phyloP scores from a whole-genome alignment of 2,888 invertebrate species.

The Pammene aurita region DNA sequence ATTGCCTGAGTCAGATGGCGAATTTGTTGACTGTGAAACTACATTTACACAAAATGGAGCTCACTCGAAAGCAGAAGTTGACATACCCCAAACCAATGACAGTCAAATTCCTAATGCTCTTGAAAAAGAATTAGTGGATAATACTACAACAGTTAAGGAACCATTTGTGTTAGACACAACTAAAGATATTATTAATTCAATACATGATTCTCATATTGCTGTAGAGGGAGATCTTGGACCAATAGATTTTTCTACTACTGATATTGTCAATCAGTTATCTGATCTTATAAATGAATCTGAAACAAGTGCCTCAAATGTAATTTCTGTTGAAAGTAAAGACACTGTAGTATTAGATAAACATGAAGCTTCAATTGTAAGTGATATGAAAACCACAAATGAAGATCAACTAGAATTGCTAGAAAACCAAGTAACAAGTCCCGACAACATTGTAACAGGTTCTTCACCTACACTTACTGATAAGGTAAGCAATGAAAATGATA shows the following conservation, averaged over 20 bases:
- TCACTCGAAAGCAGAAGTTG: conserved; percentile 40
- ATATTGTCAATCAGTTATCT: conserved; percentile 37
- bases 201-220: conserved; percentile 24
- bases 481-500: conserved; percentile 16
- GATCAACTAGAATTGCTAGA: background rate
- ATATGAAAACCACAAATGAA: conserved; percentile 4
- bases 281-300: conserved; percentile 38
- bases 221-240: conserved; percentile 5
- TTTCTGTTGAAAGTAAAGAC: background rate
- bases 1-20: conserved; percentile 67
- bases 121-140: background rate
- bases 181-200: conserved; percentile 32
- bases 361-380: background rate
- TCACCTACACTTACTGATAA: background rate
- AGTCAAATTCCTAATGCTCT: background rate
- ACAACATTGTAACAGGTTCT: background rate
- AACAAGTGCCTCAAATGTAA: conserved; percentile 6
- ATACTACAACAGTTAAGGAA: conserved; percentile 1
- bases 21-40: conserved; percentile 77
- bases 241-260: conserved; percentile 33
- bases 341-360: conserved; percentile 6
- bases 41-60: conserved; percentile 66
- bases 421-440: conserved; percentile 14
- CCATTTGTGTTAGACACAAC: conserved; percentile 17
- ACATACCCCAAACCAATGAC: conserved; percentile 34